These are phyloP conservation scores for Zoanthus sociatus DNA, from an alignment of 92 coral and sea anemone species.

Conservation along the genomic window DNA sequence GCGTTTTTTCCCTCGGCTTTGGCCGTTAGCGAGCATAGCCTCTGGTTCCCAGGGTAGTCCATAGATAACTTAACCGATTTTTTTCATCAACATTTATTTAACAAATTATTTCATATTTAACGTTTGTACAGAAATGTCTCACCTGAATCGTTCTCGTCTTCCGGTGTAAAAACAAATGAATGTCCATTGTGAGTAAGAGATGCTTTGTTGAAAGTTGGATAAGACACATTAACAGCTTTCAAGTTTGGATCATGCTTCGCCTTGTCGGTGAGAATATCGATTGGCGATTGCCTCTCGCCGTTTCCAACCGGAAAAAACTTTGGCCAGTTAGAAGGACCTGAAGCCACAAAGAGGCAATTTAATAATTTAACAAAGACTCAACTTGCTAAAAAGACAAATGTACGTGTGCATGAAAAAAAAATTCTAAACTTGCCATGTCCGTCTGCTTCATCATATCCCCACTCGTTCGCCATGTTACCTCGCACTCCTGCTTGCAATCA, in stretches of 20 bases:
- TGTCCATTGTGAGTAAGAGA: slow-evolving; percentile 41
- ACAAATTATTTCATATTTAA: not conserved
- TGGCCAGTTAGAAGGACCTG: slow-evolving; percentile 85
- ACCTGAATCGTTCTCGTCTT: slow-evolving; percentile 48
- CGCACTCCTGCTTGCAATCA: too few species aligned
- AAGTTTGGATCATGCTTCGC: slow-evolving; percentile 67
- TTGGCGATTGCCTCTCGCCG: slow-evolving; percentile 88
- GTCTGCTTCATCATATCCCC: slow-evolving; percentile 27
- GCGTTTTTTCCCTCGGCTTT: too few species aligned
- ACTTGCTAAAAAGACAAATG: not conserved
- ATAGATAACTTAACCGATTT: too few species aligned
- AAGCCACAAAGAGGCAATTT: not conserved
- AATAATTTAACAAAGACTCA: not conserved
- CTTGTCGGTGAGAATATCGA: slow-evolving; percentile 70
- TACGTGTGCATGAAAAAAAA: not conserved
- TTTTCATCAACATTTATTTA: too few species aligned
- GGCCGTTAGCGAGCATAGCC: too few species aligned
- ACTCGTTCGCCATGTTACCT: slow-evolving; percentile 6
- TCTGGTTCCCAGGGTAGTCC: too few species aligned
- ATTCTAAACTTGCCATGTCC: slow-evolving; percentile 22
- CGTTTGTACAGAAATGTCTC: not conserved
- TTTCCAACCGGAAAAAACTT: slow-evolving; percentile 62
- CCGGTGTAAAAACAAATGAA: slow-evolving; percentile 42
- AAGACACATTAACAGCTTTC: slow-evolving; percentile 48
- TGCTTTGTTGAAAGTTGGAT: slow-evolving; percentile 51